Evolutionary conservation across 2,888 invertebrate genomes (phyloP).

Genomic region (Oxycera nigricornis): DNA sequence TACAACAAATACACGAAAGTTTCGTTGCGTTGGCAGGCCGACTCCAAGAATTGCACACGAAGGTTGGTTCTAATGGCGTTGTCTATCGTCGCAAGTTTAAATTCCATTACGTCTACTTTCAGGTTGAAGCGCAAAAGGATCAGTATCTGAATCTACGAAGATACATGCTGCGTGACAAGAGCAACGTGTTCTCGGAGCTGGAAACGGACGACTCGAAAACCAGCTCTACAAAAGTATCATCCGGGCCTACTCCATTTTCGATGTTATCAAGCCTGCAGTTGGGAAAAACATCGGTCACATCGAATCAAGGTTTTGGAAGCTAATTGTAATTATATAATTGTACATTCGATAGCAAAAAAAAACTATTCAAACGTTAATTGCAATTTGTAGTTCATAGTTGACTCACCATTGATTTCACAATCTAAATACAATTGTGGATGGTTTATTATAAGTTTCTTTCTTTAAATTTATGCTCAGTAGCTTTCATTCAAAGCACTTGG

Average conservation of each 20-base stretch:
- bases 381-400: neutral
- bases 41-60: slow-evolving; percentile 79
- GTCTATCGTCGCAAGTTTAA: neutral
- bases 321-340: slow-evolving; percentile 35
- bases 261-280: slow-evolving; percentile 46
- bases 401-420: neutral
- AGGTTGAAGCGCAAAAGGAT: slow-evolving; percentile 82
- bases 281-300: slow-evolving; percentile 21
- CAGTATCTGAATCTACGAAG: slow-evolving; percentile 82
- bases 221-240: slow-evolving; percentile 63
- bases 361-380: neutral
- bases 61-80: slow-evolving; percentile 52
- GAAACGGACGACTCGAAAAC: slow-evolving; percentile 56
- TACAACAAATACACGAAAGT: slow-evolving; percentile 84
- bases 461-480: slow-evolving; percentile 14
- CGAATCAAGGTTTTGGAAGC: slow-evolving; percentile 45
- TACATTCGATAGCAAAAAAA: neutral
- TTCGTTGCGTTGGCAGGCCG: slow-evolving; percentile 88
- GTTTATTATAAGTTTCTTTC: neutral
- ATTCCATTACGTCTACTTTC: slow-evolving; percentile 44
- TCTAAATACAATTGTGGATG: neutral
- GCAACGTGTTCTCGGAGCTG: slow-evolving; percentile 74
- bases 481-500: slow-evolving; percentile 1
- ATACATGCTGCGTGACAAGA: slow-evolving; percentile 73
- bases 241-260: slow-evolving; percentile 71